Evolutionary conservation across 2,888 invertebrate genomes (phyloP), one percentile per base, ranked within the genome.

Genomic region (Chrysotoxum bicinctum): DNA sequence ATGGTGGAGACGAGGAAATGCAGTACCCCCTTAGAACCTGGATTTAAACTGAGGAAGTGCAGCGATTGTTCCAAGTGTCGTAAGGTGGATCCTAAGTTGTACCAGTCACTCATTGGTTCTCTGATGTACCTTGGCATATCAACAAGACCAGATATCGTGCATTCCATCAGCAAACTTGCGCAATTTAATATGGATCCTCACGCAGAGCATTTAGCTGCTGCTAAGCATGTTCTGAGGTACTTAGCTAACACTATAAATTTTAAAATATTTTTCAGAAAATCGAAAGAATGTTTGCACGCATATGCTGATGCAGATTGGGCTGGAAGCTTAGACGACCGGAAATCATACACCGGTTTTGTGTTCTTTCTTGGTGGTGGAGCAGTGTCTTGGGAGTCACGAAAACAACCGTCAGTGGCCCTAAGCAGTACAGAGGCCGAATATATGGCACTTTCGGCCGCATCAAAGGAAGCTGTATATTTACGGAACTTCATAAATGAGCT

Each of bases 351-450:
- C 8, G 32, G 32, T 0, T 32, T 32, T 9, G 32, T 32, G 8
- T 32, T 32, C 32, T 32, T 32, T 32, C 32, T 32, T 8, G 32
- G 32, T 9, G 32, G 32, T 32, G 32, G 32, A 32, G 32, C 32
- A 9, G 9, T 32, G 32, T 32, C n/a, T 73, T 85, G 19, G 75
- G 72, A 12, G 69, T 85, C 9, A 85, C 60, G 30, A 80, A 85
- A 32, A 9, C 32, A 32, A 32, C 32, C 32, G 32, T 32, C 9
- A 9, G 32, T 32, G n/a, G n/a, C n/a, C n/a, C n/a, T n/a, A n/a
- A n/a, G n/a, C n/a, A n/a, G n/a, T n/a, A n/a, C n/a, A n/a, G n/a
- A n/a, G n/a, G n/a, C n/a, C n/a, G n/a, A n/a, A n/a, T n/a, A n/a
- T n/a, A n/a, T n/a, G n/a, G n/a, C n/a, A n/a, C n/a, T n/a, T n/a